Conservation (phyloP, 2,797 vertebrate species). For the Micropoecilia bifurca region DNA sequence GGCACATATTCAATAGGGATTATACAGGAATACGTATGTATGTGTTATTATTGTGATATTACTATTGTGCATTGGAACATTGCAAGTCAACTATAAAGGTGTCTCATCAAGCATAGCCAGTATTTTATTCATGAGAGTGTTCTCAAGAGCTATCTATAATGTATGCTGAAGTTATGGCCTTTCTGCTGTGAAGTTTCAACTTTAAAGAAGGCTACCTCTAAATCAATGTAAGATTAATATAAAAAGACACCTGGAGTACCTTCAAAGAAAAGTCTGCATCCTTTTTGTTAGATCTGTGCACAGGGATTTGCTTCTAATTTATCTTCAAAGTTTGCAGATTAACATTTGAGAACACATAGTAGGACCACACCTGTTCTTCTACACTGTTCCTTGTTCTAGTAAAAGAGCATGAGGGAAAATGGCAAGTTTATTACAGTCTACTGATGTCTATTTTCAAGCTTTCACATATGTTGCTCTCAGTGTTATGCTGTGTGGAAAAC, state of each 20-base stretch:
- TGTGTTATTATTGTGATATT: not conserved
- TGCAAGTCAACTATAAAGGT: constrained; percentile 53
- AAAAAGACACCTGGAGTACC: constrained; percentile 78
- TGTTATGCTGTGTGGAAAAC: not conserved
- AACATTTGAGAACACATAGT: constrained; percentile 71
- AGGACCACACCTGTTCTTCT: constrained; percentile 56
- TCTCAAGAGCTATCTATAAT: constrained; percentile 74
- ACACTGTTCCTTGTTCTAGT: constrained; percentile 36
- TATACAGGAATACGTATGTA: not conserved
- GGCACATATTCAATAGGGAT: not conserved
- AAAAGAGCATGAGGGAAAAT: not conserved
- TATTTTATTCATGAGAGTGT: constrained; percentile 74
- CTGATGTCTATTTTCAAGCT: not conserved
- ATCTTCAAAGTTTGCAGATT: constrained; percentile 80
- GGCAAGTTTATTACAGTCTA: not conserved
- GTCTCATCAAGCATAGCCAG: constrained; percentile 53
- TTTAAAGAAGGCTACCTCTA: constrained; percentile 80
- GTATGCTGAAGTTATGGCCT: constrained; percentile 75
- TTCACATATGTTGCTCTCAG: not conserved
- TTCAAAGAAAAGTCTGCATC: constrained; percentile 80
- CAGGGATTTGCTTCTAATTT: constrained; percentile 73
- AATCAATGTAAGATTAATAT: constrained; percentile 77
- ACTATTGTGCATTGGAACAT: constrained; percentile 30
- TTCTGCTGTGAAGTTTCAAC: constrained; percentile 78
- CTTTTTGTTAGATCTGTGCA: constrained; percentile 79